Evolutionary conservation across 1,140 invertebrate genomes (phyloP).

Genomic region (Harpegnathos saltator): DNA sequence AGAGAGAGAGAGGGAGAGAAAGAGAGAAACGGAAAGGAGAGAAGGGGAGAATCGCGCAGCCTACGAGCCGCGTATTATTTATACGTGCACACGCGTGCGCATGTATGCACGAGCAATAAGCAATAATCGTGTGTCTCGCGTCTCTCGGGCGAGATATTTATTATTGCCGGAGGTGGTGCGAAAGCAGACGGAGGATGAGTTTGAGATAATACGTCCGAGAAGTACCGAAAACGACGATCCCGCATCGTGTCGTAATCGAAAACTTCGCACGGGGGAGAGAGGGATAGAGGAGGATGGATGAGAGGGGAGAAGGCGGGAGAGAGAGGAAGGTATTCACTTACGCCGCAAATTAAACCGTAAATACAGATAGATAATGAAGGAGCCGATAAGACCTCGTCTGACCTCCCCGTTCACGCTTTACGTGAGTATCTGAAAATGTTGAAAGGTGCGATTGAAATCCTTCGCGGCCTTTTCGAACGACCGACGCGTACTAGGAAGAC

Average conservation of each 20-base stretch:
- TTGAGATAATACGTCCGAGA: conserved; percentile 52
- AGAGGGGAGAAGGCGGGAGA: neutral
- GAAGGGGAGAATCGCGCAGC: neutral
- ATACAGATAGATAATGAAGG: neutral
- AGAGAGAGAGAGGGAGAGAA: neutral
- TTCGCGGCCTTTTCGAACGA: neutral
- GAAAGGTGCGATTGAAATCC: neutral
- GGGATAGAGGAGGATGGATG: no score
- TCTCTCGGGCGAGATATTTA: conserved; percentile 53
- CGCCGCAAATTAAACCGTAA: neutral
- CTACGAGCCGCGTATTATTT: conserved; percentile 46
- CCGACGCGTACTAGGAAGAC: neutral
- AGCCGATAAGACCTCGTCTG: neutral
- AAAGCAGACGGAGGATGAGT: conserved; percentile 42
- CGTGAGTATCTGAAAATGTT: neutral
- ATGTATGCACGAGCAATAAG: conserved; percentile 42
- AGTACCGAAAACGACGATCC: conserved; percentile 42
- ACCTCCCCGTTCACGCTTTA: neutral
- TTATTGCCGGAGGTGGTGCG: conserved; percentile 49
- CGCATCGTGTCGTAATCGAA: neutral
- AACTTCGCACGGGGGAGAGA: neutral
- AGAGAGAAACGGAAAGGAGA: neutral
- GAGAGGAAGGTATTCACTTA: neutral
- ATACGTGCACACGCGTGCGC: conserved; percentile 40
- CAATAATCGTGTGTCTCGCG: conserved; percentile 60